Evolutionary conservation across 2,888 invertebrate genomes (phyloP).

Genomic region (Platerodrilus igneus): DNA sequence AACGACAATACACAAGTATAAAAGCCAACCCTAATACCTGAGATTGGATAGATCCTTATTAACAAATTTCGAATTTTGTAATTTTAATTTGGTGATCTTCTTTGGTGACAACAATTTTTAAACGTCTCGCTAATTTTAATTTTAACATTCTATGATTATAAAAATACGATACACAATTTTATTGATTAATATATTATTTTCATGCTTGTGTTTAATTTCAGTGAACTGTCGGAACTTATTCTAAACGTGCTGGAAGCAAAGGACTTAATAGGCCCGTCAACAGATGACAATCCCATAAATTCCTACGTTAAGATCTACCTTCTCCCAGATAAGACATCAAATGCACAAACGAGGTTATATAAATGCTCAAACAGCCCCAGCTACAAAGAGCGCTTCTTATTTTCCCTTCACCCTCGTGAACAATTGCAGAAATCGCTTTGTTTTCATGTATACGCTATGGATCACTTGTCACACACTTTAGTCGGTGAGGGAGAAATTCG

Average conservation of each 20-base stretch:
- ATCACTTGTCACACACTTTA: conserved; percentile 59
- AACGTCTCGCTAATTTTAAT: not conserved
- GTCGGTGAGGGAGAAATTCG: conserved; percentile 66
- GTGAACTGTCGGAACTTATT: conserved; percentile 53
- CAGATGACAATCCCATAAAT: conserved; percentile 58
- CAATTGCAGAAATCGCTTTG: conserved; percentile 57
- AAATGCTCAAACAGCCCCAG: conserved; percentile 65
- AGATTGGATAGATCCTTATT: too few species aligned
- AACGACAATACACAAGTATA: too few species aligned
- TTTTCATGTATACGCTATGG: conserved; percentile 65
- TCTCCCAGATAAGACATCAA: conserved; percentile 64
- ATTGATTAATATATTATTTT: too few species aligned
- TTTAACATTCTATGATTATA: too few species aligned
- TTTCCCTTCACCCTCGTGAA: conserved; percentile 57
- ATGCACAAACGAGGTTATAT: conserved; percentile 67
- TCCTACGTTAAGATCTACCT: conserved; percentile 73
- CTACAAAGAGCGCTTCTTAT: conserved; percentile 74
- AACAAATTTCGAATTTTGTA: too few species aligned
- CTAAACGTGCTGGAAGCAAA: conserved; percentile 74
- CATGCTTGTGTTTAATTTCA: conserved; percentile 30
- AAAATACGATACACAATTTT: too few species aligned
- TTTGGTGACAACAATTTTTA: too few species aligned
- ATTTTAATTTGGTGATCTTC: too few species aligned
- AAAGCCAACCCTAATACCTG: too few species aligned
- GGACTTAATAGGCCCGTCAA: conserved; percentile 60